phyloP scores from a whole-genome alignment of 2,888 invertebrate genomes.

The Tachina lurida region DNA sequence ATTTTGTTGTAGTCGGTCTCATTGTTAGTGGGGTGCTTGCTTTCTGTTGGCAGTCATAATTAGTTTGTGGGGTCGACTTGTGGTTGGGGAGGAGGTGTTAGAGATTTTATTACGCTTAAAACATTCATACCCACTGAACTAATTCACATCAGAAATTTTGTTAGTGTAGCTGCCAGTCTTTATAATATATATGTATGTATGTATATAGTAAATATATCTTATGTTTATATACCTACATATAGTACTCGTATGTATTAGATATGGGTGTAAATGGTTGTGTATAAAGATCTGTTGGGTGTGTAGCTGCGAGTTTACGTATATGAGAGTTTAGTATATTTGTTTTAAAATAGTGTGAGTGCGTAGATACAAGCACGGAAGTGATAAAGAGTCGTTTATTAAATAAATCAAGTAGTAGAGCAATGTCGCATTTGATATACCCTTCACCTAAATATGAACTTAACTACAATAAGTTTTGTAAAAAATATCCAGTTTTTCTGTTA shows the following conservation, averaged over 20 bases:
- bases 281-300: background rate
- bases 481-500: too few species aligned
- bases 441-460: background rate
- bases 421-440: background rate
- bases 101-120: slow-evolving; percentile 36
- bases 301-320: slow-evolving; percentile 14
- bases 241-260: too few species aligned
- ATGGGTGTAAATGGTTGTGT: slow-evolving; percentile 4
- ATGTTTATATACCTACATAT: too few species aligned
- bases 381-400: slow-evolving; percentile 39
- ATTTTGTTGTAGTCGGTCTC: slow-evolving; percentile 41
- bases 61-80: slow-evolving; percentile 12
- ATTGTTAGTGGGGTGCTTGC: slow-evolving; percentile 14
- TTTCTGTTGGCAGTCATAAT: slow-evolving; percentile 60
- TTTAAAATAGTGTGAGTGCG: slow-evolving; percentile 60
- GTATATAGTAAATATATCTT: background rate
- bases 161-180: background rate
- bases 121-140: slow-evolving; percentile 77
- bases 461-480: too few species aligned
- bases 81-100: slow-evolving; percentile 18
- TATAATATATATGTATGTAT: background rate
- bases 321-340: slow-evolving; percentile 53
- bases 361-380: slow-evolving; percentile 65
- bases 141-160: slow-evolving; percentile 72
- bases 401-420: background rate